These are phyloP conservation scores for Chondrosia reniformis DNA, from an alignment of 37 sponge, comb jelly and placozoan genomes.

Conservation along the genomic window DNA sequence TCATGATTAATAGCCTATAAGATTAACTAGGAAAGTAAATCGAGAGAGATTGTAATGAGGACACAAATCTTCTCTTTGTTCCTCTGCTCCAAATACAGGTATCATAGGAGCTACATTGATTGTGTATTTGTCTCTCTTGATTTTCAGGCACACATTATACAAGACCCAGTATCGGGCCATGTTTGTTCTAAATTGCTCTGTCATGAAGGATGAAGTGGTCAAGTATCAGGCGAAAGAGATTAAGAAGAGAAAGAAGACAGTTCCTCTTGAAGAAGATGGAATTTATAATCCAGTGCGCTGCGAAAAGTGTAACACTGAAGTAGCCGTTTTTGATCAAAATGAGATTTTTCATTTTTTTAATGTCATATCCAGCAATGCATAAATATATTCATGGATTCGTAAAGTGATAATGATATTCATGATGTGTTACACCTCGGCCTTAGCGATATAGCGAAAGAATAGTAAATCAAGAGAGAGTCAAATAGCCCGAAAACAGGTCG, in stretches of 20 bases:
- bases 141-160: slow-evolving; percentile 74
- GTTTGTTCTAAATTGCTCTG: slow-evolving; percentile 88
- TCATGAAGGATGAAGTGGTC: slow-evolving; percentile 69
- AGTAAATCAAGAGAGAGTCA: no score
- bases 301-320: slow-evolving; percentile 83
- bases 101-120: no score
- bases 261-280: slow-evolving; percentile 5
- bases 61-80: no score
- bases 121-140: slow-evolving; percentile 20
- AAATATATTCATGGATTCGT: background rate
- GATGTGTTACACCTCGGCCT: no score
- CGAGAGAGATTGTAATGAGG: no score
- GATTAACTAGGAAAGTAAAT: no score
- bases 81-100: no score
- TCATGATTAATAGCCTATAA: no score
- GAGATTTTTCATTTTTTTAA: slow-evolving; percentile 93
- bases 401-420: background rate
- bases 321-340: slow-evolving; percentile 85
- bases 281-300: slow-evolving; percentile 84
- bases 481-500: no score
- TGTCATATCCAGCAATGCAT: slow-evolving; percentile 83
- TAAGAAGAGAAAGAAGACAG: slow-evolving; percentile 24
- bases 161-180: slow-evolving; percentile 88
- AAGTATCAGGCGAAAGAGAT: slow-evolving; percentile 51
- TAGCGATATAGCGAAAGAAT: no score